Evolutionary conservation across 2,888 invertebrate species (phyloP), one percentile per base, ranked within the genome.

Genomic region (Ypsolopha sequella): DNA sequence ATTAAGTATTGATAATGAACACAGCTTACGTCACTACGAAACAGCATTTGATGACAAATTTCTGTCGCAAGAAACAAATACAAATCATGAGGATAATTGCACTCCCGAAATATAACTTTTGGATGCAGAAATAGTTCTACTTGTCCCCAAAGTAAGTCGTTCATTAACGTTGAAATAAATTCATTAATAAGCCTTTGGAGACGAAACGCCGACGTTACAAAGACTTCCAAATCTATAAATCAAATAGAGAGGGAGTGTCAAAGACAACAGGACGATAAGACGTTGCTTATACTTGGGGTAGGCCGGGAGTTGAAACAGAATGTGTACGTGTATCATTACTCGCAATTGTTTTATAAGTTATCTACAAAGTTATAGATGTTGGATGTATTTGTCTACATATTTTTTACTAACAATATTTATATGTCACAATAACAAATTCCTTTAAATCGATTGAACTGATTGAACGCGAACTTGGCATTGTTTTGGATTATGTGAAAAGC

Each of bases 121-220:
- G 63, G 67, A 68, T 71, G 67, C 70, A 80, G 75, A 82, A 78
- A 78, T 80, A 70, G 74, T 74, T 79, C 75, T 74, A 84, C 85
- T 85, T 85, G 84, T 82, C 74, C 66, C 63, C 64, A 82, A 78
- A 76, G 80, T 68, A 75, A 77, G 71, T 84, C 78, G 80, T 85
- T 86, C 85, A 85, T 86, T 86, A 85, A 76, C 73, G 80, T 82
- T 85, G 78, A 82, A 85, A 86, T 85, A 82, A 84, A 85, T 81
- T 85, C 84, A 85, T 86, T 86, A 85, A 86, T 85, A 81, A 82
- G 76, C 70, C 66, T 63, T 64, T 59, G 66, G 76, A 79, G 82
- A 84, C 82, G 80, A 74, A 73, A 72, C 77, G 77, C 81, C 80
- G 77, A 74, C 82, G 81, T 65, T 74, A 24, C 24, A 24, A 24